These are phyloP conservation scores for Dryobotodes eremita DNA, from an alignment of 2,888 invertebrate genomes.

Conservation along the genomic window DNA sequence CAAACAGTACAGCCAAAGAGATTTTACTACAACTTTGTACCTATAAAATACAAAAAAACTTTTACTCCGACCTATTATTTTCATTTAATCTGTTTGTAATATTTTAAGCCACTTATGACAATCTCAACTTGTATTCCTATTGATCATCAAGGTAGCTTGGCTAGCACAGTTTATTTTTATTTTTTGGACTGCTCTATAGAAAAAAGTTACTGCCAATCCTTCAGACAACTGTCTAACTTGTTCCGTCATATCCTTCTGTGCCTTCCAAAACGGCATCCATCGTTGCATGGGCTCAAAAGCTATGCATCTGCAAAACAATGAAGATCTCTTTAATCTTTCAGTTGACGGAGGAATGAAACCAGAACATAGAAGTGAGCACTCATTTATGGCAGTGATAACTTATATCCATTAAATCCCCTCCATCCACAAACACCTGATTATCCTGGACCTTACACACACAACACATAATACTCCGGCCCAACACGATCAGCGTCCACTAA, in stretches of 20 bases:
- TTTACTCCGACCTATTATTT: too few species aligned
- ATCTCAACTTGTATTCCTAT: too few species aligned
- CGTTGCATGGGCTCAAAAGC: background rate
- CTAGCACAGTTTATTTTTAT: background rate
- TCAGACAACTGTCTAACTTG: background rate
- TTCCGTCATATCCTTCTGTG: background rate
- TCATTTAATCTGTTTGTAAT: too few species aligned
- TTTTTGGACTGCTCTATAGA: background rate
- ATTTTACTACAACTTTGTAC: too few species aligned
- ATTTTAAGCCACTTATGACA: too few species aligned
- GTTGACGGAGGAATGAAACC: background rate
- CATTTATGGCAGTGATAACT: background rate
- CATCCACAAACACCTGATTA: slow-evolving; percentile 27
- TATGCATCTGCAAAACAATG: background rate
- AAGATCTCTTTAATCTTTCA: background rate
- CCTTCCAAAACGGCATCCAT: background rate
- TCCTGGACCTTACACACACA: slow-evolving; percentile 3
- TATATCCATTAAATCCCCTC: background rate
- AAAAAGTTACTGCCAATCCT: background rate
- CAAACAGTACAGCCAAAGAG: too few species aligned
- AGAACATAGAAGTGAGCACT: background rate
- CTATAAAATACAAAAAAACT: too few species aligned
- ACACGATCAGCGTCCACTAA: slow-evolving; percentile 46
- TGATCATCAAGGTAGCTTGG: too few species aligned
- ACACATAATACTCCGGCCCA: slow-evolving; percentile 8